Percentiles rank a stretch among this genome's conserved stretches.
Conservation (phyloP, 2,888 invertebrate genomes). For the Drepana falcataria region DNA sequence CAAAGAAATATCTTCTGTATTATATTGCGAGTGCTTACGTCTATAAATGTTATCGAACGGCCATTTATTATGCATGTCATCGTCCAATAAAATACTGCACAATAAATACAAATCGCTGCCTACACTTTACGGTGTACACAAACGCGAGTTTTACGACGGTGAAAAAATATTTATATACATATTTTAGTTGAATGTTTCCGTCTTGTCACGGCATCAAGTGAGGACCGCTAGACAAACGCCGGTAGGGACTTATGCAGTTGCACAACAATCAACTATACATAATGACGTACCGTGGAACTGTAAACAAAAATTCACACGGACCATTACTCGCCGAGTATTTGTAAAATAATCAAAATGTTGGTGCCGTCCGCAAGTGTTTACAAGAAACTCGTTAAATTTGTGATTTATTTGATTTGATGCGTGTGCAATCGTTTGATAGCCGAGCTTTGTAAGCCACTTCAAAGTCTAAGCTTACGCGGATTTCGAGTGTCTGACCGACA, state of each 20-base stretch:
- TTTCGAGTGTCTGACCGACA: slow-evolving; percentile 11
- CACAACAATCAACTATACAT: slow-evolving; percentile 47
- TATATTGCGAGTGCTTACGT: slow-evolving; percentile 6
- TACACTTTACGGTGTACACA: slow-evolving; percentile 33
- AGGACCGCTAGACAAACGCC: slow-evolving; percentile 60
- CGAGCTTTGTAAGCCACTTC: slow-evolving; percentile 46
- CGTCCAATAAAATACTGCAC: slow-evolving; percentile 41
- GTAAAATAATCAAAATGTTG: slow-evolving; percentile 65
- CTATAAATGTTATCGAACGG: slow-evolving; percentile 26
- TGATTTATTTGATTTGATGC: slow-evolving; percentile 67
- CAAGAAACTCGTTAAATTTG: slow-evolving; percentile 61
- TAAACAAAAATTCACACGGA: slow-evolving; percentile 56
- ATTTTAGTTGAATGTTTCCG: slow-evolving; percentile 51
- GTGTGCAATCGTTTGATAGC: slow-evolving; percentile 57
- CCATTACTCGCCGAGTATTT: slow-evolving; percentile 71
- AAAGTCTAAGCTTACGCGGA: slow-evolving; percentile 31
- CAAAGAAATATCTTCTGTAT: slow-evolving; percentile 18
- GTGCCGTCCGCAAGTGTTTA: slow-evolving; percentile 61
- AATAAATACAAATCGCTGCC: slow-evolving; percentile 26
- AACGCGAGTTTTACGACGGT: slow-evolving; percentile 42
- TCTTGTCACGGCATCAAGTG: slow-evolving; percentile 35
- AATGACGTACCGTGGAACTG: slow-evolving; percentile 56
- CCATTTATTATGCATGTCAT: slow-evolving; percentile 55
- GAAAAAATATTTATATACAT: slow-evolving; percentile 59
- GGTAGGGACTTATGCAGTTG: slow-evolving; percentile 29